phyloP scores from a whole-genome alignment of 2,113 vertebrate genomes.

The Elephas maximus region DNA sequence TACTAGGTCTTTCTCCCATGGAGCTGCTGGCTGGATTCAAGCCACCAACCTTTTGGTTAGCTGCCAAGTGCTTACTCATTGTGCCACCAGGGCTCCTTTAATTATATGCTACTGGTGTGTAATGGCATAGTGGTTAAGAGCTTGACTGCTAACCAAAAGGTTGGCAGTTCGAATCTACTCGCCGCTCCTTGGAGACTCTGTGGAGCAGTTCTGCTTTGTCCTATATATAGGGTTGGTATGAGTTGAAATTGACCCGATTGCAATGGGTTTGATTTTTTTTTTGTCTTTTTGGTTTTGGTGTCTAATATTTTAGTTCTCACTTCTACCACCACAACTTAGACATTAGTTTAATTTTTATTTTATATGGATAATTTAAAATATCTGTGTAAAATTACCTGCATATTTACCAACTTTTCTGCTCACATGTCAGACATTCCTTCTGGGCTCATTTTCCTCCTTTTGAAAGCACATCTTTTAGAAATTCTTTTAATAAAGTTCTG shows the following conservation, averaged over 20 bases:
- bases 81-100: neutral
- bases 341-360: slow-evolving; percentile 19
- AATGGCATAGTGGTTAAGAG: too few relatives aligned
- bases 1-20: neutral
- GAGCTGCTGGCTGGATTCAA: too few relatives aligned
- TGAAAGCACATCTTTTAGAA: neutral
- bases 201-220: too few relatives aligned
- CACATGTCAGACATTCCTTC: neutral
- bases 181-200: too few relatives aligned
- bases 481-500: slow-evolving; percentile 21
- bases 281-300: neutral
- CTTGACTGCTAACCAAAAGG: too few relatives aligned
- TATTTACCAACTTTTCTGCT: slow-evolving; percentile 4
- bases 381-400: neutral
- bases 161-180: too few relatives aligned
- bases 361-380: neutral
- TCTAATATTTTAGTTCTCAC: neutral
- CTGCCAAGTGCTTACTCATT: too few relatives aligned
- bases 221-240: too few relatives aligned
- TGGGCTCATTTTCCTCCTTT: slow-evolving; percentile 31
- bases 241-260: too few relatives aligned
- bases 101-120: neutral
- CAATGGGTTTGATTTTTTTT: too few relatives aligned
- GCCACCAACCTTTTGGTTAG: too few relatives aligned
- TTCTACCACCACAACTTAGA: neutral